Conservation (phyloP, 2,888 invertebrate genomes). For the Mythimna pallens region DNA sequence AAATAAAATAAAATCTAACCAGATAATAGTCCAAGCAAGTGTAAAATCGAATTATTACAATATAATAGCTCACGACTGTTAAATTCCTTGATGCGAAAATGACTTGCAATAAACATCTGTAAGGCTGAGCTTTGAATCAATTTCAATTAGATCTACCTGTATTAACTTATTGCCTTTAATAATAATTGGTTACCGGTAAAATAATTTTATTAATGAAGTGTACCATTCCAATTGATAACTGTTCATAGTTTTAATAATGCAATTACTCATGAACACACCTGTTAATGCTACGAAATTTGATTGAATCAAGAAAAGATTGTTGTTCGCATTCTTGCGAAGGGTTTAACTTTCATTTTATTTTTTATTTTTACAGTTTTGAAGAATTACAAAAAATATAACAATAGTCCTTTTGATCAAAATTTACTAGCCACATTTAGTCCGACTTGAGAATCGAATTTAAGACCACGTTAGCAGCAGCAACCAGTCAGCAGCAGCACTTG, state of each 20-base stretch:
- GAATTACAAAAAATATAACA: not conserved
- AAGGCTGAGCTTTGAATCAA: conserved; percentile 55
- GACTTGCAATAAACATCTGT: conserved; percentile 65
- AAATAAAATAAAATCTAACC: not conserved
- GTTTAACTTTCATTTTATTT: not conserved
- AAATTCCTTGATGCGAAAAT: conserved; percentile 60
- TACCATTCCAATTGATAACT: not conserved
- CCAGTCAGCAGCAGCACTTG: not conserved
- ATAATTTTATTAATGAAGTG: not conserved
- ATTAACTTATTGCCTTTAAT: conserved; percentile 10
- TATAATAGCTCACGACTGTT: conserved; percentile 61
- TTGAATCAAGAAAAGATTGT: not conserved
- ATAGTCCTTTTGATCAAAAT: not conserved
- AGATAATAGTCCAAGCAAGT: conserved; percentile 57
- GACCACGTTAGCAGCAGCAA: too few species aligned
- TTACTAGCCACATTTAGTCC: not conserved
- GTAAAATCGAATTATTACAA: conserved; percentile 52
- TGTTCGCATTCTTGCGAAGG: not conserved
- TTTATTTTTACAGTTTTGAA: not conserved
- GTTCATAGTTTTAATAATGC: conserved; percentile 1
- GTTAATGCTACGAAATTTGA: not conserved
- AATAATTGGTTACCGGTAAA: conserved; percentile 2
- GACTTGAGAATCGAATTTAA: not conserved
- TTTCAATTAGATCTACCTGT: conserved; percentile 23
- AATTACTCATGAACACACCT: not conserved